Conservation (phyloP, 2,888 invertebrate species). For the Aethes cnicana region DNA sequence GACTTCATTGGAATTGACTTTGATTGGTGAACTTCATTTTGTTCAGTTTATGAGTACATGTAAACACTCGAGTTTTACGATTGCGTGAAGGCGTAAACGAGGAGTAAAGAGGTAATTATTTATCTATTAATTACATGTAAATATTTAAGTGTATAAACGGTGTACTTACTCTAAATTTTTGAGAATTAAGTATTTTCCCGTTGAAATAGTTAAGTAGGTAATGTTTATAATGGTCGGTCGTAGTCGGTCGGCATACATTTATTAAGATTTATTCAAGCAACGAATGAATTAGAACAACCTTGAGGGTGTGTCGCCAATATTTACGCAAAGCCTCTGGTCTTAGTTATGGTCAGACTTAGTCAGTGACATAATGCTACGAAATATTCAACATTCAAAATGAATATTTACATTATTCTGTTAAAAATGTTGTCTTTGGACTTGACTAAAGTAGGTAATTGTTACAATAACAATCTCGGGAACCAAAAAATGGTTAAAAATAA, state of each 20-base stretch:
- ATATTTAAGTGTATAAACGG: no score
- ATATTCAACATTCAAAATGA: constrained; percentile 16
- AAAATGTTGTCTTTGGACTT: constrained; percentile 3
- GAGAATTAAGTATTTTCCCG: no score
- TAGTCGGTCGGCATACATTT: constrained; percentile 19
- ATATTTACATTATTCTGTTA: constrained; percentile 6
- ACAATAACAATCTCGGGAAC: no score
- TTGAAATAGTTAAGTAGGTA: no score
- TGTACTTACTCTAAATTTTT: no score
- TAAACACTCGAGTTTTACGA: constrained; percentile 43
- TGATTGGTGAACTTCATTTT: constrained; percentile 37
- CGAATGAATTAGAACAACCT: constrained; percentile 58
- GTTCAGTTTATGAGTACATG: constrained; percentile 44
- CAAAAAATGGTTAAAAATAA: no score
- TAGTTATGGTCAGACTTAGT: constrained; percentile 46
- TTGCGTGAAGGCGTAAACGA: constrained; percentile 42
- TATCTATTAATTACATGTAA: constrained; percentile 32
- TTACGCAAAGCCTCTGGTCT: constrained; percentile 57
- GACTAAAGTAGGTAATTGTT: not conserved
- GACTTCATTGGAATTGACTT: constrained; percentile 14
- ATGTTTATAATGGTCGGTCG: no score
- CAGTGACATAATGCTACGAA: constrained; percentile 53
- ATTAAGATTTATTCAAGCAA: constrained; percentile 31
- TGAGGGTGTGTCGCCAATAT: constrained; percentile 60
- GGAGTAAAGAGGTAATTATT: constrained; percentile 50